Conservation (phyloP, 2,113 vertebrate species). For the Platysteira castanea region DNA sequence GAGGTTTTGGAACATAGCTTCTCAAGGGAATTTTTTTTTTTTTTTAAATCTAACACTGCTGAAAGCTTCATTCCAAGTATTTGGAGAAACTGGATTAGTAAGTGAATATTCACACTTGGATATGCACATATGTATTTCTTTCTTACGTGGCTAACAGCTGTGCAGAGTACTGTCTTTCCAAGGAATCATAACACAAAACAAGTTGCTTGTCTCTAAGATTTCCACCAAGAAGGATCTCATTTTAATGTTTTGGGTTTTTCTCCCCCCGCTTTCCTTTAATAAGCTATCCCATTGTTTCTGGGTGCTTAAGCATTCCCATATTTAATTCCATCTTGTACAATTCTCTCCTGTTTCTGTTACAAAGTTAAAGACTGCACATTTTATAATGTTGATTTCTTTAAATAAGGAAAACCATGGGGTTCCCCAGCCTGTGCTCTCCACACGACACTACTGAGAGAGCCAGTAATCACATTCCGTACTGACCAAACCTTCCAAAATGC, state of each 20-base stretch:
- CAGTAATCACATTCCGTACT: background rate
- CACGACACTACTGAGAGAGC: background rate
- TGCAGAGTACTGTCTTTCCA: background rate
- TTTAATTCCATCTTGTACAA: background rate
- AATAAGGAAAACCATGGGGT: background rate
- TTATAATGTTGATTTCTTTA: background rate
- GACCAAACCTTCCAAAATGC: background rate
- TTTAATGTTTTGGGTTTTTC: background rate
- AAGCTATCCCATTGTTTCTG: background rate
- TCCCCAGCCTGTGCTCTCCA: background rate
- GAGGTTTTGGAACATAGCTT: slow-evolving; percentile 1
- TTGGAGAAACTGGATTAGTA: background rate
- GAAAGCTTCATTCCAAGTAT: background rate
- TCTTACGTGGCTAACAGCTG: slow-evolving; percentile 40
- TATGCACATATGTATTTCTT: background rate
- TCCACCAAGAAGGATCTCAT: background rate
- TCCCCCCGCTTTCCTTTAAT: background rate
- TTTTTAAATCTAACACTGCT: background rate
- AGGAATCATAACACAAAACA: background rate
- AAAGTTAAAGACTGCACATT: background rate
- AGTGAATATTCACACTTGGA: slow-evolving; percentile 17
- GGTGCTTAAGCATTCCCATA: background rate
- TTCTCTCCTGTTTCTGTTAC: background rate
- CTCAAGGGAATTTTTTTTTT: background rate
- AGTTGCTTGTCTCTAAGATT: background rate